Evolutionary conservation across 2,797 vertebrate species (phyloP).

Genomic region (Kryptopterus vitreolus): DNA sequence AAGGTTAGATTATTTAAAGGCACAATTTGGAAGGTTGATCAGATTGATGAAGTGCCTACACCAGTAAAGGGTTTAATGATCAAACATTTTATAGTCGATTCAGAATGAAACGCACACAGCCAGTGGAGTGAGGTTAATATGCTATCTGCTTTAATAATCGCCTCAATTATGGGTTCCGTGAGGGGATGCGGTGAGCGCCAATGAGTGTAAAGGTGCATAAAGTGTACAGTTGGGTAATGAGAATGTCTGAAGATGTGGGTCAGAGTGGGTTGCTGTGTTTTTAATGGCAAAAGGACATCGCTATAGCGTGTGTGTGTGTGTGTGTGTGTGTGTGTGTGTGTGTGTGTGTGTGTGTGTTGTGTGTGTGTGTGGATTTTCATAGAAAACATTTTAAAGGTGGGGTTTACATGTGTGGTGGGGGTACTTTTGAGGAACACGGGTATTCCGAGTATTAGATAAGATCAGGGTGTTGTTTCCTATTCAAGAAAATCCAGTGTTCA

Average conservation of each 20-base stretch:
- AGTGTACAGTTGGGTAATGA: neutral
- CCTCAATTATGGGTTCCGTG: neutral
- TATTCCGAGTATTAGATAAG: constrained; percentile 1
- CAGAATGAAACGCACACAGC: neutral
- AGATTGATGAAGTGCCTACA: neutral
- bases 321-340: neutral
- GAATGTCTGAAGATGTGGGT: neutral
- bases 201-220: neutral
- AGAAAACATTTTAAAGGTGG: constrained; percentile 3
- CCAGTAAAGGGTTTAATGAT: constrained; percentile 5
- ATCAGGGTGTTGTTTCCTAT: neutral
- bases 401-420: constrained; percentile 14
- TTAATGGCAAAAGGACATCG: neutral
- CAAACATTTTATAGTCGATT: neutral
- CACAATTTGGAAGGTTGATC: neutral
- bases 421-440: neutral
- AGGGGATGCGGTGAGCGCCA: neutral
- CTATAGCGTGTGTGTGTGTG: constrained; percentile 8
- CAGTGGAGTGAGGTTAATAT: constrained; percentile 12
- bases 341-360: neutral
- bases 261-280: neutral
- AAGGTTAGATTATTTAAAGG: constrained; percentile 12
- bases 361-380: constrained; percentile 8
- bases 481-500: no score
- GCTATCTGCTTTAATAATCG: neutral